A percentile compares a stretch with the other conserved stretches of the same genome.
These are phyloP conservation scores for Listrodromus nycthemerus DNA, from an alignment of 2,888 invertebrate species.

Conservation along the genomic window DNA sequence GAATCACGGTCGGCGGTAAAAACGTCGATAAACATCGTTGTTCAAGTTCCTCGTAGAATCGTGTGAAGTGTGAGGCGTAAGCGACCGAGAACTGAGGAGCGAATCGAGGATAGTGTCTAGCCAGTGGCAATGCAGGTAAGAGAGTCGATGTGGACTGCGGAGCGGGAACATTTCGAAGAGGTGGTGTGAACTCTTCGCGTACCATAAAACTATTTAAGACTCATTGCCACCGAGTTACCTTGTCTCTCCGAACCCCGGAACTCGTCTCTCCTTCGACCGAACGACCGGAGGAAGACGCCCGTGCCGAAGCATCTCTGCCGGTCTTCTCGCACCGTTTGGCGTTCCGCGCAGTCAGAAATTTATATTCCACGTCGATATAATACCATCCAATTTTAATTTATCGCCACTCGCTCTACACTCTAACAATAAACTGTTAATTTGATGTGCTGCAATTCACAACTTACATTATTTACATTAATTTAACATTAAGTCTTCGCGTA, in stretches of 20 bases:
- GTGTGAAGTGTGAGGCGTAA: conserved; percentile 10
- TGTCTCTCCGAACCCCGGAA: conserved; percentile 53
- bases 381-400: background rate
- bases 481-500: too few relatives aligned
- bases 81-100: conserved; percentile 14
- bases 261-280: conserved; percentile 44
- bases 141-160: conserved; percentile 35
- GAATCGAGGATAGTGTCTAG: conserved; percentile 1
- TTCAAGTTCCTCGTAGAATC: background rate
- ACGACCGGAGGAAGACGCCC: conserved; percentile 42
- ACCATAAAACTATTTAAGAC: conserved; percentile 79
- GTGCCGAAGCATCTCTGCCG: conserved; percentile 26
- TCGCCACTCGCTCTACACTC: background rate
- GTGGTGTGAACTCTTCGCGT: conserved; percentile 61
- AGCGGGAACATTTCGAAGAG: conserved; percentile 60
- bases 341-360: background rate
- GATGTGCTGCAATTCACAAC: too few relatives aligned
- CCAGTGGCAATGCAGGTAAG: conserved; percentile 3
- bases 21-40: background rate
- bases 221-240: conserved; percentile 70
- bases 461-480: too few relatives aligned
- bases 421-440: too few relatives aligned
- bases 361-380: background rate
- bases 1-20: background rate
- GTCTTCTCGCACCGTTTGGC: conserved; percentile 21